Evolutionary conservation across 1,140 invertebrate genomes (phyloP), one percentile per base, ranked within the genome.

Genomic region (Pseudomyrmex sp.): DNA sequence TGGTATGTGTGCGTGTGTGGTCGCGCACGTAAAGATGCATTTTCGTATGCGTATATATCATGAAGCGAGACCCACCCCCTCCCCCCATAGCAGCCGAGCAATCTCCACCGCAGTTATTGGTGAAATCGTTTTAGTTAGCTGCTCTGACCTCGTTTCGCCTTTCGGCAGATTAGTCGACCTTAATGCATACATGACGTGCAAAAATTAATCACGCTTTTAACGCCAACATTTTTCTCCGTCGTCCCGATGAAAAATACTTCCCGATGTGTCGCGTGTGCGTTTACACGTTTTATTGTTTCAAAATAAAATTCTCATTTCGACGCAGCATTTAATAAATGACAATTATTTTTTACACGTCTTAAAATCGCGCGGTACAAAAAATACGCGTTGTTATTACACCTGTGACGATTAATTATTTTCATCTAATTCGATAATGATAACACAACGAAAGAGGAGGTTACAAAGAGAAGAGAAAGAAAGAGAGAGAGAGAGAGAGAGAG

Each of bases 111-210:
- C 58, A 87, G 82, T 84, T 84, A 87, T 87, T 69, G 75, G 61
- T 80, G 56, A 87, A 84, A 82, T 61, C 62, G 58, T 84, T 87
- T 87, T 80, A 87, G 85, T 80, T 69, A 79, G 85, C 58, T 9
- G 50, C 82, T 84, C 82, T 84, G 75, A 88, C 63, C 59, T 50
- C 35, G 50, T 88, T 84, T 56, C 66, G 48, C n/a, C 20, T 73
- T 63, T 73, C 50, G 18, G n/a, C 61, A 23, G 44, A 88, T 84
- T 59, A 76, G 26, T 52, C 62, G 73, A 63, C 63, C 20, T 63
- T 65, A 69, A 88, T 62, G 13, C 20, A 48, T 18, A 20, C n/a
- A 12, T 44, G 50, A 70, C 58, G 68, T 23, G 7, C 15, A 54
- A 61, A 54, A 75, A 87, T 87, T 84, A 88, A 87, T 70, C 50